These are phyloP conservation scores for Drosophila mercatorum DNA, from an alignment of 2,888 invertebrate genomes.

Conservation along the genomic window DNA sequence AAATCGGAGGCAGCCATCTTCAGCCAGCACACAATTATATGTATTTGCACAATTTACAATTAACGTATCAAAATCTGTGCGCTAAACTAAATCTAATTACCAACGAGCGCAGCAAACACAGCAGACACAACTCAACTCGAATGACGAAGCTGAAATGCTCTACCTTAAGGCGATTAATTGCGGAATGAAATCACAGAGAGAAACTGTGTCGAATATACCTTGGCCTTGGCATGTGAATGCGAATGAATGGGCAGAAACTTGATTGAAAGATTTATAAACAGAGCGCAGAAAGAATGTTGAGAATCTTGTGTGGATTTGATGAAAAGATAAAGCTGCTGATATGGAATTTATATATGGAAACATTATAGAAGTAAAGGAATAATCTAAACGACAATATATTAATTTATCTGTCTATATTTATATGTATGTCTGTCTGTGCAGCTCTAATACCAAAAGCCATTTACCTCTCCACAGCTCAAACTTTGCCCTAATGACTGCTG, in stretches of 20 bases:
- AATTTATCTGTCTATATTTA: no score
- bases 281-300: not conserved
- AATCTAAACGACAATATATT: no score
- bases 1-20: slow-evolving; percentile 56
- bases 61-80: slow-evolving; percentile 76
- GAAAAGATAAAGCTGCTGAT: no score
- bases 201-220: not conserved
- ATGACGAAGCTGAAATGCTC: slow-evolving; percentile 46
- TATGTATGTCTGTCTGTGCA: no score
- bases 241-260: not conserved
- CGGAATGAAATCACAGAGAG: not conserved
- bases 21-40: slow-evolving; percentile 66
- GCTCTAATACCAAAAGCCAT: no score
- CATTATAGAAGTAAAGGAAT: no score
- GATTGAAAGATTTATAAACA: not conserved
- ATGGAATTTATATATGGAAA: no score
- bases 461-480: no score
- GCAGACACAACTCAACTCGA: not conserved
- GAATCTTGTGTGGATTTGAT: no score
- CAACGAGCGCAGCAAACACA: slow-evolving; percentile 31
- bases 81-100: slow-evolving; percentile 77
- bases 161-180: slow-evolving; percentile 12
- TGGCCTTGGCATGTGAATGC: no score
- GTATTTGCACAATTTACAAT: slow-evolving; percentile 76
- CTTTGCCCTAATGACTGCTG: no score